Base-by-base conservation (phyloP, 1,140 invertebrate species). In the Drosophila ohnishii region DNA sequence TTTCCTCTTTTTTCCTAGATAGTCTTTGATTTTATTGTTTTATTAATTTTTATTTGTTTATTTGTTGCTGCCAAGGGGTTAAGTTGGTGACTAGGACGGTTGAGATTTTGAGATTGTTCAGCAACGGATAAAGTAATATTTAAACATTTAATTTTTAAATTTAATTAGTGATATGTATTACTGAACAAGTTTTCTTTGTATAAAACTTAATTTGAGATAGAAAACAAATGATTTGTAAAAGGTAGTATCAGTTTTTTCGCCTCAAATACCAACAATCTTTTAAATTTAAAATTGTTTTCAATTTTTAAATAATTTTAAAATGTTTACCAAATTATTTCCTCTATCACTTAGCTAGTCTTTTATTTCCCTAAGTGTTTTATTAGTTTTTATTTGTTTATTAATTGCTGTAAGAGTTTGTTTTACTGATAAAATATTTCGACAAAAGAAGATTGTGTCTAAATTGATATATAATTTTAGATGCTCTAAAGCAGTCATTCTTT, bases 1-100 rank as follows among this genome's bases (percentile, higher is more conserved):
- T n/a, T n/a, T n/a, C n/a, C n/a, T n/a, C n/a, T n/a, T n/a, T n/a
- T n/a, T n/a, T n/a, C n/a, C n/a, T n/a, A n/a, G n/a, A n/a, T n/a
- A n/a, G n/a, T n/a, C n/a, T n/a, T n/a, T n/a, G n/a, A n/a, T n/a
- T n/a, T n/a, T n/a, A n/a, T n/a, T n/a, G n/a, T n/a, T n/a, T n/a
- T n/a, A n/a, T n/a, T n/a, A n/a, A n/a, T n/a, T n/a, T n/a, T n/a
- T n/a, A n/a, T n/a, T n/a, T n/a, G n/a, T n/a, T n/a, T n/a, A n/a
- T n/a, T n/a, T n/a, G n/a, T n/a, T n/a, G n/a, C 75, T 61, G n/a
- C 34, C 30, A 40, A 1, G n/a, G 50, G 44, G 30, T 19, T 25
- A 1, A 32, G 37, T 42, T 56, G n/a, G 28, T 3, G 16, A n/a
- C 13, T 37, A 11, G 3, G 1, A 16, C 8, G 9, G 3, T 10